Base-by-base conservation (phyloP, 2,888 invertebrate genomes). In the Lasioglossum vierecki region DNA sequence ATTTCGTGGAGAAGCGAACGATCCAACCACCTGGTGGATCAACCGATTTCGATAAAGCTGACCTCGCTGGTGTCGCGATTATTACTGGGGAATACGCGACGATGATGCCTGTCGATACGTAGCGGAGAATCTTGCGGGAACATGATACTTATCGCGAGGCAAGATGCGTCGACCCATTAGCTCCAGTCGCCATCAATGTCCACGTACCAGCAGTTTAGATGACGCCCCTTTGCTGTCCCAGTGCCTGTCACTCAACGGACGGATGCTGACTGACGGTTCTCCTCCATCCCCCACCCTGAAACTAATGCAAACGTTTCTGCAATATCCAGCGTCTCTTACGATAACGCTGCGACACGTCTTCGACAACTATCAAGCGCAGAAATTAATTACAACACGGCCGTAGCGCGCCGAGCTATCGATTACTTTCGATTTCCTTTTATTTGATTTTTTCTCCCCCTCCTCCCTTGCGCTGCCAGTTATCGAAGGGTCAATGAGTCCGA, bases 31-130 rank as follows among this genome's bases (percentile, higher is more conserved):
- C 15, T 15, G 15, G 46, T 53, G 49, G 18, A 49, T 49, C 30
- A 30, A 35, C 18, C 3, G 18, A 30, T 18, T 49, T 60, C 9
- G 57, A 60, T n/a, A 11, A 60, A 60, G 26, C n/a, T 46, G 60
- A 46, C 60, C 63, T 63, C n/a, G 15, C 39, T 9, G 11, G 5
- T 6, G 63, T 41, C 63, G 5, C 39, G 44, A 71, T 49, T 22
- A 18, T 26, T 49, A 1, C 11, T 44, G 22, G 30, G n/a, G 44
- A 30, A 57, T n/a, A 41, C 22, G 53, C 15, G 53, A n/a, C 71
- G 39, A 53, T n/a, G 77, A 66, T 35, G 41, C 73, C 75, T 86
- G 87, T 80, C 83, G 77, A 87, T 86, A 83, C 22, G 8, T 26
- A 15, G n/a, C 30, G n/a, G 77, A 63, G 73, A 86, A 76, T 76